Evolutionary conservation across 2,113 vertebrate species (phyloP), one percentile per base, ranked within the genome.

Genomic region (Promerops cafer): DNA sequence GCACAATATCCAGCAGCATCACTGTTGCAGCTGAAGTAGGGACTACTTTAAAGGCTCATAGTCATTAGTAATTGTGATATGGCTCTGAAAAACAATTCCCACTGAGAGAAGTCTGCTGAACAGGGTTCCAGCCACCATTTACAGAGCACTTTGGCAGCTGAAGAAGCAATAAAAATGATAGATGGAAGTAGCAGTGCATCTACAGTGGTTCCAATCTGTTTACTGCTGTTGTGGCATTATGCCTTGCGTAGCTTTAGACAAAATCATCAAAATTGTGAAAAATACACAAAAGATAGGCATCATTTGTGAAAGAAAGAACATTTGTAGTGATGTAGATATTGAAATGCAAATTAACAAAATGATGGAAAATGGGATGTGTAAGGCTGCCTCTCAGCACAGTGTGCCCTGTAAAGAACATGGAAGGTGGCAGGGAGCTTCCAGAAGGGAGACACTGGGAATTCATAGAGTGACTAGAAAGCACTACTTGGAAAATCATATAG

Each of bases 71-170:
- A 90, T 93, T 74, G 85, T 65, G 85, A 85, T 91, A 70, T 20
- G 44, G 30, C 59, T 88, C 52, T 83, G 78, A 60, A 88, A 94
- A 91, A 94, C 70, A 93, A 80, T 87, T 90, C 45, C 83, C 68
- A 52, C 44, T 76, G 82, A 96, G 84, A 74, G 35, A 96, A 89
- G 23, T 77, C 68, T 89, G 70, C 85, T 94, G 88, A 97, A 85
- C 17, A 30, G 70, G 78, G 82, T 94, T 82, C 91, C 94, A 92
- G 74, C 69, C 85, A 82, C 83, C 83, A 83, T 94, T 97, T 97
- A 85, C 87, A 95, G 95, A 95, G 89, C 49, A 84, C 83, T 94
- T 96, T 93, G 88, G 90, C 95, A 97, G 86, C 86, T 96, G 93
- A 95, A 88, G 63, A 65, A 94, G 81, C 49, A 90, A 92, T 94